These are phyloP conservation scores for Trypoxylus dichotomus DNA, from an alignment of 1,140 invertebrate genomes.

Conservation along the genomic window DNA sequence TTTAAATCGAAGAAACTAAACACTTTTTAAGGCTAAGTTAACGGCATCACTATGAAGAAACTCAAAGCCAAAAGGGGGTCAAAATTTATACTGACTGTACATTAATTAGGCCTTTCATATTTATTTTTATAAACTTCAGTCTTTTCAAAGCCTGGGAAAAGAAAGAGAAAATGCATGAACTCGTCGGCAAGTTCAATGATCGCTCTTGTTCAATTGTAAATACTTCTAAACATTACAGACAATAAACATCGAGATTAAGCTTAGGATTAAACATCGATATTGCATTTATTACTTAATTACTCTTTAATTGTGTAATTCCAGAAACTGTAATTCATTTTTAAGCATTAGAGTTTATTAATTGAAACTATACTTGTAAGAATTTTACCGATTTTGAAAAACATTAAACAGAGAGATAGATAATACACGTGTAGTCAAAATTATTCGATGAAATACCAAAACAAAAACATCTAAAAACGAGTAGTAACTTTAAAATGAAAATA, in stretches of 20 bases:
- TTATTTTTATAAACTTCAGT: conserved; percentile 53
- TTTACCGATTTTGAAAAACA: conserved; percentile 23
- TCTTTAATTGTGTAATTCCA: background rate
- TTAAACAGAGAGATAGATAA: conserved; percentile 4
- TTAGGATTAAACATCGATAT: background rate
- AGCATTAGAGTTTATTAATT: background rate
- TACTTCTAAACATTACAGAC: conserved; percentile 7
- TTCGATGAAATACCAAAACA: background rate
- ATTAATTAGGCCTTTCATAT: conserved; percentile 51
- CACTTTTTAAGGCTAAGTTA: conserved; percentile 45
- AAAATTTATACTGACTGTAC: conserved; percentile 49
- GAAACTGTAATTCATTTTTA: background rate
- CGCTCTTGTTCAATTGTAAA: conserved; percentile 29
- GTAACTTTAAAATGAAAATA: conserved; percentile 21
- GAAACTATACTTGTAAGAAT: background rate
- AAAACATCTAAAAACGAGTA: conserved; percentile 18
- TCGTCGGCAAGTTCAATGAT: conserved; percentile 41
- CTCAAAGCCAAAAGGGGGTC: conserved; percentile 51
- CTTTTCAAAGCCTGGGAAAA: conserved; percentile 50
- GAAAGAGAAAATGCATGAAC: conserved; percentile 47
- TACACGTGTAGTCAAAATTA: conserved; percentile 23
- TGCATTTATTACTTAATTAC: background rate
- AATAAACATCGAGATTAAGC: background rate
- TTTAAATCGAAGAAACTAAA: conserved; percentile 38
- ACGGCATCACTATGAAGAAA: conserved; percentile 48